phyloP scores from a whole-genome alignment of 2,888 invertebrate genomes.

The Imbricaverruca yamaguchii region DNA sequence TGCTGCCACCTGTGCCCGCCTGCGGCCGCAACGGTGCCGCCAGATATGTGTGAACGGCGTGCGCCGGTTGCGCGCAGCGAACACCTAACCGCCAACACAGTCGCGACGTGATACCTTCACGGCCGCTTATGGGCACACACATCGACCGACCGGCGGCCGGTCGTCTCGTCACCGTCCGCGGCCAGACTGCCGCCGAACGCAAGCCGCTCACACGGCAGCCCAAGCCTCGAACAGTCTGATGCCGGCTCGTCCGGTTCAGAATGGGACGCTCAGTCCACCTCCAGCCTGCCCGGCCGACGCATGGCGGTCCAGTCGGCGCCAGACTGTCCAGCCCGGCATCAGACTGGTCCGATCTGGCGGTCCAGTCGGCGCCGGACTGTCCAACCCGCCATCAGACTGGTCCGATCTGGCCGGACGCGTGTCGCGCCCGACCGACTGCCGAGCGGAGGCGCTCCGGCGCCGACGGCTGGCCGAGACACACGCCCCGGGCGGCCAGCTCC shows the following conservation, averaged over 20 bases:
- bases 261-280: neutral
- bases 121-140: neutral
- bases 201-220: neutral
- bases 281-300: neutral
- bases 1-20: neutral
- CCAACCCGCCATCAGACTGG: neutral
- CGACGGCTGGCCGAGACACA: too few relatives aligned
- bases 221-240: neutral
- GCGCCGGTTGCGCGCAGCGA: neutral
- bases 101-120: neutral
- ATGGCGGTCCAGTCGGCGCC: neutral
- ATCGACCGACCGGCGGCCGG: neutral
- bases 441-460: too few relatives aligned
- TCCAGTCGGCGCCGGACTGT: neutral
- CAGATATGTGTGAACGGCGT: neutral
- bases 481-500: too few relatives aligned
- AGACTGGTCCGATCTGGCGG: neutral
- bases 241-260: too few relatives aligned
- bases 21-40: neutral
- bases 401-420: too few relatives aligned
- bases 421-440: too few relatives aligned
- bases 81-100: neutral
- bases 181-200: neutral
- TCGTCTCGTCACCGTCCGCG: neutral
- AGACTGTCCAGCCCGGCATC: neutral